phyloP scores from a whole-genome alignment of 2,888 invertebrate genomes.

The Eupeodes luniger region DNA sequence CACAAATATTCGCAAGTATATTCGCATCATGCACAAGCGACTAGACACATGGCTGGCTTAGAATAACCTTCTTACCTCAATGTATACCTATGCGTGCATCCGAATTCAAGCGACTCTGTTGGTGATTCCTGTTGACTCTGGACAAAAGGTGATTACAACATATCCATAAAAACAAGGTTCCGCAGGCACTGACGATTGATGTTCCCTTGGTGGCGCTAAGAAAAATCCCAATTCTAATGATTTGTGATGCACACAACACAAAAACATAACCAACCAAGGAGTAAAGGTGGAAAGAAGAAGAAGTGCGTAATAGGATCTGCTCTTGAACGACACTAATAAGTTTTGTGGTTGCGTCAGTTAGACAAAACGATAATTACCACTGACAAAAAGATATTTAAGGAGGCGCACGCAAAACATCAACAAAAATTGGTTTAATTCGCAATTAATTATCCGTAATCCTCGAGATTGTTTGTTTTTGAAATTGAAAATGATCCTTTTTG shows the following conservation, averaged over 20 bases:
- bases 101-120: not conserved
- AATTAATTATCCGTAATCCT: constrained; percentile 59
- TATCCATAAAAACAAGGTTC: constrained; percentile 52
- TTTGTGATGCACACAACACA: constrained; percentile 18
- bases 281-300: not conserved
- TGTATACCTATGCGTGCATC: not conserved
- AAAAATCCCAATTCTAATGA: constrained; percentile 42
- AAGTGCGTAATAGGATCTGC: constrained; percentile 9
- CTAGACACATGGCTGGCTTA: constrained; percentile 35
- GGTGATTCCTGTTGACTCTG: constrained; percentile 29
- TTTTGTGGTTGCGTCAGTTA: constrained; percentile 69
- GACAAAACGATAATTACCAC: constrained; percentile 49
- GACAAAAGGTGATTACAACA: constrained; percentile 67
- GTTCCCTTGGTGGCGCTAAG: constrained; percentile 49
- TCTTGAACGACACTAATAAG: constrained; percentile 54
- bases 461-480: constrained; percentile 53
- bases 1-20: constrained; percentile 57
- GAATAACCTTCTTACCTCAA: constrained; percentile 47
- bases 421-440: constrained; percentile 54
- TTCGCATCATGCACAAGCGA: constrained; percentile 53
- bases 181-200: constrained; percentile 13
- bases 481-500: constrained; percentile 23
- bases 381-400: constrained; percentile 35
- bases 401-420: constrained; percentile 53
- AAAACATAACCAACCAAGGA: not conserved